These are phyloP conservation scores for Scophthalmus maximus DNA, from an alignment of 2,113 vertebrate species.

Conservation along the genomic window DNA sequence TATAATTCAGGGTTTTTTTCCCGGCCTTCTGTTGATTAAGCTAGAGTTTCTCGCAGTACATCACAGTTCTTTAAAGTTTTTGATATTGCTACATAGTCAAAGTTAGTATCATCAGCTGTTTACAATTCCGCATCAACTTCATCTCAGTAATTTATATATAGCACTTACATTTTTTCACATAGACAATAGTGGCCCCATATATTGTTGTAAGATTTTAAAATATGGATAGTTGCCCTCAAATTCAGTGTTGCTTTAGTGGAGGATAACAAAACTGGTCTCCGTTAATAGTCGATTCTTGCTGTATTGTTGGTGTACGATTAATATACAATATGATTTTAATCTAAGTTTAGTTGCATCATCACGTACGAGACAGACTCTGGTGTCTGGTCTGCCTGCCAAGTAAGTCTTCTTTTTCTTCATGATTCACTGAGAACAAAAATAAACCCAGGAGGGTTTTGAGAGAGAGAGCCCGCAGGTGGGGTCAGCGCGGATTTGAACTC, in stretches of 20 bases:
- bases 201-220: too few relatives aligned
- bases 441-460: slow-evolving; percentile 31
- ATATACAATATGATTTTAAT: slow-evolving; percentile 7
- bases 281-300: not conserved
- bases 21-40: too few relatives aligned
- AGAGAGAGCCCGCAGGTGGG: slow-evolving; percentile 61
- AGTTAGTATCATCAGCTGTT: too few relatives aligned
- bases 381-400: not conserved
- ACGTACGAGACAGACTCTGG: not conserved
- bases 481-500: slow-evolving; percentile 68
- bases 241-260: not conserved
- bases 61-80: too few relatives aligned
- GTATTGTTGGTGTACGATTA: not conserved
- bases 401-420: not conserved
- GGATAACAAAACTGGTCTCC: not conserved
- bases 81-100: too few relatives aligned
- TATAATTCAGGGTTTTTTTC: too few relatives aligned
- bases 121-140: too few relatives aligned
- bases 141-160: too few relatives aligned
- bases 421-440: slow-evolving; percentile 46
- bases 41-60: too few relatives aligned
- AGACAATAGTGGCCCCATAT: too few relatives aligned
- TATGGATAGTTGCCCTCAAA: not conserved
- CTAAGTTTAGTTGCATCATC: slow-evolving; percentile 3
- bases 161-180: too few relatives aligned